These are phyloP conservation scores for Phoronis australis DNA, from an alignment of 2,888 invertebrate genomes.

Conservation along the genomic window DNA sequence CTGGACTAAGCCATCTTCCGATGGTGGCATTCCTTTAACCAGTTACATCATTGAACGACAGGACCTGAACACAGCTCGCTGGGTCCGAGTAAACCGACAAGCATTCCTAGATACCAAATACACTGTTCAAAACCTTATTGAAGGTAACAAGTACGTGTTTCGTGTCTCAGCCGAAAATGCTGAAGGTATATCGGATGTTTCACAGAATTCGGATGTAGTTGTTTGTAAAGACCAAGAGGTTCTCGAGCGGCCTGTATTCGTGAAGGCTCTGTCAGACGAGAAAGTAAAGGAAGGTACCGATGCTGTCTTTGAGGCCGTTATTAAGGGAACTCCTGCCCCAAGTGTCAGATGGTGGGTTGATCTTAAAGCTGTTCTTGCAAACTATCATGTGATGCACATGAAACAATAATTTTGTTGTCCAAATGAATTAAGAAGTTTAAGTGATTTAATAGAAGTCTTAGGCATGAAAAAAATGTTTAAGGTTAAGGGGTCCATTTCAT, in stretches of 20 bases:
- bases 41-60: slow-evolving; percentile 43
- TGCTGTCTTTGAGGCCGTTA: slow-evolving; percentile 37
- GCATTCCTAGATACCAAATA: slow-evolving; percentile 23
- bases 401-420: no score
- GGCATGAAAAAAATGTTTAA: no score
- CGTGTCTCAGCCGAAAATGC: slow-evolving; percentile 79
- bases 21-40: slow-evolving; percentile 66
- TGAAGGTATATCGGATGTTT: slow-evolving; percentile 78
- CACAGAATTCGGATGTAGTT: slow-evolving; percentile 12
- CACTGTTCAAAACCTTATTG: slow-evolving; percentile 60
- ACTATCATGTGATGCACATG: no score
- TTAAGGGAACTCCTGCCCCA: slow-evolving; percentile 41
- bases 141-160: slow-evolving; percentile 88
- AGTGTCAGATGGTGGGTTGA: slow-evolving; percentile 39
- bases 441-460: no score
- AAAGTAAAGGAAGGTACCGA: slow-evolving; percentile 35
- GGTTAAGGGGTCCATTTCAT: no score
- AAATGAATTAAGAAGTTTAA: no score
- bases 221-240: neutral
- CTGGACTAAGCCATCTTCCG: slow-evolving; percentile 82
- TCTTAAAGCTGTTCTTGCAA: no score
- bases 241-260: slow-evolving; percentile 32
- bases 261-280: slow-evolving; percentile 32
- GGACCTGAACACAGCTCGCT: slow-evolving; percentile 55
- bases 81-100: slow-evolving; percentile 26